These are phyloP conservation scores for Blastobasis lacticolella DNA, from an alignment of 2,888 invertebrate species.

Conservation along the genomic window DNA sequence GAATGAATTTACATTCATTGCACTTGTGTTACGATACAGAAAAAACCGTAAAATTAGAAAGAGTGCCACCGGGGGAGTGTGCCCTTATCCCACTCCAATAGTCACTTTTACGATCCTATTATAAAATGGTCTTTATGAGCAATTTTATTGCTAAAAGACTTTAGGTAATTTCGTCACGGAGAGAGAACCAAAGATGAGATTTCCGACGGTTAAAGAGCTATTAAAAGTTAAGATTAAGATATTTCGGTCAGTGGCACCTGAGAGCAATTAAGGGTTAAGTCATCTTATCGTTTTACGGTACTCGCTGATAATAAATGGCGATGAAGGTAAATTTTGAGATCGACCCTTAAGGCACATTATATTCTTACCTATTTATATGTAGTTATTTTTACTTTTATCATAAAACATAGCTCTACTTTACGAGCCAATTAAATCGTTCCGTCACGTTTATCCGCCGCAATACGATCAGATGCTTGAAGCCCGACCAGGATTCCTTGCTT, in stretches of 20 bases:
- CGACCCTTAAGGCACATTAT: too few species aligned
- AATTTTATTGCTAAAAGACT: conserved; percentile 71
- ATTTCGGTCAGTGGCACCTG: conserved; percentile 47
- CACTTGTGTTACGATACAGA: conserved; percentile 42
- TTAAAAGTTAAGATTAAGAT: conserved; percentile 56
- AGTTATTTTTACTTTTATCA: too few species aligned
- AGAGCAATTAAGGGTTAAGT: conserved; percentile 3
- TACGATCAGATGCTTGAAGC: too few species aligned
- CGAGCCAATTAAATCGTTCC: too few species aligned
- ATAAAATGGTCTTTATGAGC: conserved; percentile 71
- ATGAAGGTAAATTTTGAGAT: too few species aligned
- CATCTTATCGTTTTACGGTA: too few species aligned
- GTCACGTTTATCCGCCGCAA: too few species aligned
- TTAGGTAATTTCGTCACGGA: conserved; percentile 69
- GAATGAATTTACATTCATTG: conserved; percentile 26
- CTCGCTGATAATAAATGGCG: too few species aligned
- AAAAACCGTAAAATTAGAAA: conserved; percentile 62
- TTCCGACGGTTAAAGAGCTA: conserved; percentile 46
- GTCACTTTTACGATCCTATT: conserved; percentile 67
- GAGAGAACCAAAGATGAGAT: conserved; percentile 57
- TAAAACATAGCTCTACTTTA: too few species aligned
- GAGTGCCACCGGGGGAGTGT: conserved; percentile 36
- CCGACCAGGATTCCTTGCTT: too few species aligned
- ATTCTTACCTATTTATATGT: too few species aligned
- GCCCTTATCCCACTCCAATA: conserved; percentile 38